These are phyloP conservation scores for Amblyornis subalaris DNA, from an alignment of 2,113 vertebrate genomes.

Conservation along the genomic window DNA sequence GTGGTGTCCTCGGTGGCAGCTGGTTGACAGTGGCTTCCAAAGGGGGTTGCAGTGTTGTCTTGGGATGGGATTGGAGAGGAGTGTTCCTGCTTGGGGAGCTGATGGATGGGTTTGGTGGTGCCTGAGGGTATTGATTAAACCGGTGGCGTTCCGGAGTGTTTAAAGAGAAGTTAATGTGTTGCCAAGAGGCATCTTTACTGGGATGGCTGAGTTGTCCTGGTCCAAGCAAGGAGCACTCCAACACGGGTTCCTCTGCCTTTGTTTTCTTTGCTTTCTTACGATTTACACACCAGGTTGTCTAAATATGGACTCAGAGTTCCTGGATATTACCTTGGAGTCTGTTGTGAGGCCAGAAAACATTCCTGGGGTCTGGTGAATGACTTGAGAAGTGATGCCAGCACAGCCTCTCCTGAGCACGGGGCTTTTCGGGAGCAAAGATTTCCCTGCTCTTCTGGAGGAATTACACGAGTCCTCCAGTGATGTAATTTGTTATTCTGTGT, in stretches of 20 bases:
- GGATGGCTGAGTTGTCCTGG: not conserved
- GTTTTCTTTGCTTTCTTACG: not conserved
- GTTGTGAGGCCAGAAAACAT: not conserved
- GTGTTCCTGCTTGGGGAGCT: not conserved
- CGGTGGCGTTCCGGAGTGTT: not conserved
- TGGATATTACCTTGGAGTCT: not conserved
- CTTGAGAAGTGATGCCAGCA: not conserved
- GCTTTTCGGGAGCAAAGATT: not conserved
- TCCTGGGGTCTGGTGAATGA: not conserved
- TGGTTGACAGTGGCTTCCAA: not conserved
- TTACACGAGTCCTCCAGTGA: not conserved
- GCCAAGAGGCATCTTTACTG: not conserved
- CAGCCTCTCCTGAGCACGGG: not conserved
- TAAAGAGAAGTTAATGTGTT: slow-evolving; percentile 7
- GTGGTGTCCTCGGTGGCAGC: not conserved
- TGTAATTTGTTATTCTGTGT: not conserved
- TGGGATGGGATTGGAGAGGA: not conserved
- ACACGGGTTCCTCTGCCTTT: not conserved
- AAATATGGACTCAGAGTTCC: not conserved
- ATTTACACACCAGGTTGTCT: not conserved
- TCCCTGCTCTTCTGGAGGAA: not conserved
- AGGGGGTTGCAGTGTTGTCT: not conserved
- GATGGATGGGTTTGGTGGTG: not conserved
- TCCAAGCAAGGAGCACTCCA: not conserved
- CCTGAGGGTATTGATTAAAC: not conserved